phyloP scores from a whole-genome alignment of 23 tunicate genomes.

The Halocynthia aurantium region DNA sequence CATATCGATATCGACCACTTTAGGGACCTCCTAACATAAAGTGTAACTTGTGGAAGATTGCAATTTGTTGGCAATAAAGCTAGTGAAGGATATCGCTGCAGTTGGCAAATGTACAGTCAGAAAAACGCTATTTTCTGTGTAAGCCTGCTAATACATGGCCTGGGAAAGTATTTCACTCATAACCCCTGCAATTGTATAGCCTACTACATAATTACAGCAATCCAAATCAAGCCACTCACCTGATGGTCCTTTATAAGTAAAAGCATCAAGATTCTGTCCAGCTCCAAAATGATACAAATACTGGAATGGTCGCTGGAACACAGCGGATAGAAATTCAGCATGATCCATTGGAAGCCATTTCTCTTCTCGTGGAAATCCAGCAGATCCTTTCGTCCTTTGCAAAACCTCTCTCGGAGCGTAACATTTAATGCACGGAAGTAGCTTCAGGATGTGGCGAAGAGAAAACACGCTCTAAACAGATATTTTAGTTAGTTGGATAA shows the following conservation, averaged over 20 bases:
- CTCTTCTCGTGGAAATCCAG: background rate
- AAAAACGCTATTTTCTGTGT: too few species aligned
- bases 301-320: constrained; percentile 72
- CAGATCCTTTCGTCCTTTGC: background rate
- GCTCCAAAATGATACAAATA: constrained; percentile 24
- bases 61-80: too few species aligned
- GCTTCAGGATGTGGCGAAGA: constrained; percentile 16
- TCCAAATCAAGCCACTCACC: background rate
- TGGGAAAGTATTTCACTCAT: background rate
- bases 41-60: too few species aligned
- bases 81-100: too few species aligned
- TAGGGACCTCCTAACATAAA: too few species aligned
- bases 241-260: constrained; percentile 17
- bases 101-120: too few species aligned
- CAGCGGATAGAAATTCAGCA: constrained; percentile 36
- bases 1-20: too few species aligned
- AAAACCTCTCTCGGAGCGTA: constrained; percentile 39
- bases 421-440: constrained; percentile 53
- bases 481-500: too few species aligned
- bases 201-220: background rate
- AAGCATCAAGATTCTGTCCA: constrained; percentile 37
- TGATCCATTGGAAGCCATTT: constrained; percentile 40
- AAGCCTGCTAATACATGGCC: too few species aligned
- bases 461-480: background rate
- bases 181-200: background rate